These are phyloP conservation scores for Schlechtendalia chinensis DNA, from an alignment of 1,140 invertebrate species.

Conservation along the genomic window DNA sequence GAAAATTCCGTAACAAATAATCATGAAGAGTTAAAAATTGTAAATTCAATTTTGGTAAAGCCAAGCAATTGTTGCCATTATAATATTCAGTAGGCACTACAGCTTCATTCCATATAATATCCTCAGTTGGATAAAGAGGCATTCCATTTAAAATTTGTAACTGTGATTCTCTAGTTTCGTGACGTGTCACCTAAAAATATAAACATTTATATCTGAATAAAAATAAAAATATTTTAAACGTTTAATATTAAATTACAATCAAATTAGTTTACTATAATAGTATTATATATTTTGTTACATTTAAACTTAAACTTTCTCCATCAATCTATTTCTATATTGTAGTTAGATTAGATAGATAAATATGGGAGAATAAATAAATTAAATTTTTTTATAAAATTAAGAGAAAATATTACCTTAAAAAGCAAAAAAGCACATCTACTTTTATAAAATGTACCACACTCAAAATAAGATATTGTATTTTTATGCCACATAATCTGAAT, in stretches of 20 bases:
- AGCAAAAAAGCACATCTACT: too few species aligned
- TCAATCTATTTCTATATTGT: too few species aligned
- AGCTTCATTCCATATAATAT: conserved; percentile 99
- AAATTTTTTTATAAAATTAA: too few species aligned
- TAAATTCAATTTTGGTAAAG: conserved; percentile 95
- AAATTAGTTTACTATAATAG: not conserved
- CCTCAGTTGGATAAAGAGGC: conserved; percentile 97
- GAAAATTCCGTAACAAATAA: conserved; percentile 96
- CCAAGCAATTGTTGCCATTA: conserved; percentile 90
- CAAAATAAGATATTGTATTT: too few species aligned
- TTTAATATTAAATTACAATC: not conserved
- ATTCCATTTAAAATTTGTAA: conserved; percentile 94
- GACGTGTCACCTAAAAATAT: conserved; percentile 72
- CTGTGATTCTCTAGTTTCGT: conserved; percentile 88
- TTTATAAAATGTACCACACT: too few species aligned
- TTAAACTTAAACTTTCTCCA: too few species aligned
- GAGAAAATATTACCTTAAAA: too few species aligned
- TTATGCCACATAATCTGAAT: too few species aligned
- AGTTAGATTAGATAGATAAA: too few species aligned
- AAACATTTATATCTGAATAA: too few species aligned
- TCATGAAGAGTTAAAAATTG: conserved; percentile 98
- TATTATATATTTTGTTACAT: not conserved
- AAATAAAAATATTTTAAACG: not conserved
- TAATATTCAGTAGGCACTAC: conserved; percentile 97
- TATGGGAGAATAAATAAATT: too few species aligned